Base-by-base conservation (phyloP, 2,888 invertebrate genomes). In the Orchesella flavescens region DNA sequence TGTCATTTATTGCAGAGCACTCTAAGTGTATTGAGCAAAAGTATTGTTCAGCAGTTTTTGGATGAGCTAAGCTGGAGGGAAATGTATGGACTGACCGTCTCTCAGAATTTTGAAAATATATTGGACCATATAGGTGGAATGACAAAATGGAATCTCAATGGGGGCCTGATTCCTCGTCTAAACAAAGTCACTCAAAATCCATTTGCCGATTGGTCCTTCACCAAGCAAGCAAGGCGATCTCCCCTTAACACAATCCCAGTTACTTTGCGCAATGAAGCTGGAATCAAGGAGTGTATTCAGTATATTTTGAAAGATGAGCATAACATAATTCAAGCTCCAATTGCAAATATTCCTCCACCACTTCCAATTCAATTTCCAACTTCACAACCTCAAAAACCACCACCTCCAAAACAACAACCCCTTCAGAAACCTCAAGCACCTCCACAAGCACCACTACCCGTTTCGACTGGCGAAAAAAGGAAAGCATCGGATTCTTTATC, bases 51-150 rank as follows among this genome's bases (percentile, higher is more conserved):
- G 90, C 96, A 96, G 90, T 96, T 96, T 90, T 91, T 97, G 86
- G 96, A 97, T 89, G 97, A 97, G 89, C 90, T 97, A 19, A 94
- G 96, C 13, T 97, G 97, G 96, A 92, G 97, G 80, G 96, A 97
- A 90, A 94, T 94, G 89, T 96, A 93, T 89, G 96, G 96, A 0
- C 92, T 93, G 4, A 94, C 94, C 0, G 93, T 96, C 0, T 92
- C 94, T 0, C 93, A 93, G 88, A 94, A 96, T 0, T 97, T 96
- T 89, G 94, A 96, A 89, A 94, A 94, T 89, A 94, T 96, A 66
- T 93, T 96, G 1, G 88, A 91, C 0, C 96, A 97, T 89, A 92
- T 96, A 69, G 92, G 95, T 0, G 95, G 95, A 89, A 95, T 95
- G 90, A 95, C 95, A 0, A 92, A 93, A 86, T 90, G 93, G 74